Evolutionary conservation across 2,113 vertebrate species (phyloP).

Genomic region (Oceanodroma tethys): DNA sequence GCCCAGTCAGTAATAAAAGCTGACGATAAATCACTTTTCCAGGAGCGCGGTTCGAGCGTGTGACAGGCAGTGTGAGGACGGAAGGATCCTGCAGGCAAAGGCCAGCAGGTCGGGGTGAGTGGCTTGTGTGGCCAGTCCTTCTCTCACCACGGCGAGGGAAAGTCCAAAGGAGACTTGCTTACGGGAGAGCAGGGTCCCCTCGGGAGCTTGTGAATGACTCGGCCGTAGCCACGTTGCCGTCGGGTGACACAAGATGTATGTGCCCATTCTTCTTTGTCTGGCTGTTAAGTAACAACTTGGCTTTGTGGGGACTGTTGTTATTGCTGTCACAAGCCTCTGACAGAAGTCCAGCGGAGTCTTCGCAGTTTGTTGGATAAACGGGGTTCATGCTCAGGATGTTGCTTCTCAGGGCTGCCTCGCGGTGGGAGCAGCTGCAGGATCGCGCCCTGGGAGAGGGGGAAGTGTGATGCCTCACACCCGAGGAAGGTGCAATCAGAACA

Average conservation of each 20-base stretch:
- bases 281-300: background rate
- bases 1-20: background rate
- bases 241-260: background rate
- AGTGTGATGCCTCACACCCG: background rate
- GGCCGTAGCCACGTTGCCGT: accelerated
- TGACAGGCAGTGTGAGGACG: background rate
- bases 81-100: background rate
- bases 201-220: background rate
- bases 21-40: background rate
- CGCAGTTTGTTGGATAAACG: background rate
- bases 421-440: background rate
- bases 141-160: accelerated
- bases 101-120: background rate
- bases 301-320: background rate
- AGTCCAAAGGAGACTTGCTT: background rate
- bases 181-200: background rate
- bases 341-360: background rate
- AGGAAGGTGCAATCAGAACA: background rate
- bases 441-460: background rate
- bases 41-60: accelerated
- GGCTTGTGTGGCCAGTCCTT: background rate
- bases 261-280: background rate
- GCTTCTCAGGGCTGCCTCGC: background rate
- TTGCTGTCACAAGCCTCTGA: background rate
- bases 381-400: background rate